Conservation (phyloP, 2,113 vertebrate genomes). For the Piprites chloris region DNA sequence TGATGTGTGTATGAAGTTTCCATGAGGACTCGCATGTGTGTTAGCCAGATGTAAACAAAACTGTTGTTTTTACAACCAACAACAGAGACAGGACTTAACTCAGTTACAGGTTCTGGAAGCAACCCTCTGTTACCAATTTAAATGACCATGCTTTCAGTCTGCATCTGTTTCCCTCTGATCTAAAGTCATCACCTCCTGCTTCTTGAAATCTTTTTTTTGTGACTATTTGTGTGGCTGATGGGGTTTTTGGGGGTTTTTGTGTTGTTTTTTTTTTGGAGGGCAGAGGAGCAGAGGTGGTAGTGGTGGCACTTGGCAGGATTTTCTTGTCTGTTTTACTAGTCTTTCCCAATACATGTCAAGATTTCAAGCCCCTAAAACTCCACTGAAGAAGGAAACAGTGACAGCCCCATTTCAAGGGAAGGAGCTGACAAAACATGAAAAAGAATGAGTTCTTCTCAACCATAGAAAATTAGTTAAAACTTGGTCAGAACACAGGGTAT, state of each 20-base stretch:
- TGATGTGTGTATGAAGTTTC: too few species aligned
- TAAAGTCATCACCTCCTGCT: background rate
- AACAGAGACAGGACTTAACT: background rate
- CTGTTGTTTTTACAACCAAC: too few species aligned
- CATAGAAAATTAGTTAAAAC: background rate
- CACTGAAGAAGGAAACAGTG: background rate
- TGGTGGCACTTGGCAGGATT: background rate
- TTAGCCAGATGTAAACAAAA: too few species aligned
- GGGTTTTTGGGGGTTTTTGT: background rate
- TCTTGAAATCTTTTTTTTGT: background rate
- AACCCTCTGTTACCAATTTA: background rate
- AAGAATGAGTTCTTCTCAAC: background rate
- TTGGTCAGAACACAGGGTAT: accelerated
- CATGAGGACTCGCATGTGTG: too few species aligned
- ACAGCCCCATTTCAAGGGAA: background rate
- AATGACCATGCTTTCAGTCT: background rate
- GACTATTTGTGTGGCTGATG: too few species aligned
- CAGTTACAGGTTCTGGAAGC: background rate
- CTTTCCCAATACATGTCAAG: background rate
- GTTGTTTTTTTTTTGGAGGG: too few species aligned
- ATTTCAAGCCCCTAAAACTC: background rate
- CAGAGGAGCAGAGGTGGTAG: accelerated
- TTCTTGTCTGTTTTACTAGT: background rate
- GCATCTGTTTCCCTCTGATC: background rate
- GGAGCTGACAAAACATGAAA: background rate